phyloP scores from a whole-genome alignment of 2,888 invertebrate genomes.

The Melitaea athalia region DNA sequence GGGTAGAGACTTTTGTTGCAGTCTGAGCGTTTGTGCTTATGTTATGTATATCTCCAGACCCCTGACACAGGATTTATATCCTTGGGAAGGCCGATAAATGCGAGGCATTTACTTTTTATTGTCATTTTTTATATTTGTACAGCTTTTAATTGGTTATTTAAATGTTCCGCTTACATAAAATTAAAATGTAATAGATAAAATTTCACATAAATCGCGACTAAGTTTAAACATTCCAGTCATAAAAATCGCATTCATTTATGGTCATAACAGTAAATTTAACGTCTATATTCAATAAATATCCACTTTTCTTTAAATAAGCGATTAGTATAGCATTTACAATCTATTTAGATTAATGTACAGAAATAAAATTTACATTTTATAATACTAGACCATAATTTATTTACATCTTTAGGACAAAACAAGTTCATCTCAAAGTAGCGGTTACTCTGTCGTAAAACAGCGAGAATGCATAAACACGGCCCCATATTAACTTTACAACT shows the following conservation, averaged over 20 bases:
- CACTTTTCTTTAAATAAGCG: not conserved
- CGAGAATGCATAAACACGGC: constrained; percentile 17
- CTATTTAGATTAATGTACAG: not conserved
- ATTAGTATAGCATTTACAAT: not conserved
- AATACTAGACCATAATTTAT: not conserved
- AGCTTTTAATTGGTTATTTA: not conserved
- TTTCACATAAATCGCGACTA: not conserved
- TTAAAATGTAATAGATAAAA: not conserved
- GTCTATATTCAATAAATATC: constrained; percentile 1
- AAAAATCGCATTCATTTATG: not conserved
- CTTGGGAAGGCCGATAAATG: no score
- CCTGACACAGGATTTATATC: no score
- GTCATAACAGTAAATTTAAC: not conserved
- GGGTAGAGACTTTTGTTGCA: no score
- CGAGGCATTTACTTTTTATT: no score
- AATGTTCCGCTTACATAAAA: not conserved
- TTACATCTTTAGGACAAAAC: not conserved
- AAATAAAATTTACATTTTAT: constrained; percentile 10
- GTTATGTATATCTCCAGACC: no score
- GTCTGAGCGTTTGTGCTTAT: no score
- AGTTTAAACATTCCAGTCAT: not conserved
- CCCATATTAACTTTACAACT: constrained; percentile 21
- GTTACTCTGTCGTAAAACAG: constrained; percentile 17
- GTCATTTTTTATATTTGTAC: no score
- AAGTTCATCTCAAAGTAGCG: not conserved